Evolutionary conservation across 2,888 invertebrate species (phyloP).

Genomic region (Xanthia togata): DNA sequence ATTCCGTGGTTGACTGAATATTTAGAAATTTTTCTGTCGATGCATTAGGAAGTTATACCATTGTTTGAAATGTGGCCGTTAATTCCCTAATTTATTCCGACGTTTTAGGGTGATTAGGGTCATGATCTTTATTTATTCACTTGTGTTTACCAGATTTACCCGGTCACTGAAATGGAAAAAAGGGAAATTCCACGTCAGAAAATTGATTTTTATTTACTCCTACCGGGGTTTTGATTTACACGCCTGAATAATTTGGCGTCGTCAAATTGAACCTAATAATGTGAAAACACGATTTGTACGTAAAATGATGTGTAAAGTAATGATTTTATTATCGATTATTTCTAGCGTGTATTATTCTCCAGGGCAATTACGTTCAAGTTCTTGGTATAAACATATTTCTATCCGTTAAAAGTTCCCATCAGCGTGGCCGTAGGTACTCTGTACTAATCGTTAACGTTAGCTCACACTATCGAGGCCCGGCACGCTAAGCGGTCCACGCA

Average conservation of each 20-base stretch:
- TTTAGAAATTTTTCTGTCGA: slow-evolving; percentile 31
- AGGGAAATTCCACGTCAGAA: slow-evolving; percentile 39
- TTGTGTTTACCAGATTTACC: slow-evolving; percentile 62
- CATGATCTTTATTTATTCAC: slow-evolving; percentile 67
- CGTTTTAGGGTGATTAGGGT: slow-evolving; percentile 59
- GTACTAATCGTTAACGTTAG: slow-evolving; percentile 54
- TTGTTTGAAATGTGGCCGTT: slow-evolving; percentile 47
- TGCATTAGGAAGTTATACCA: slow-evolving; percentile 47
- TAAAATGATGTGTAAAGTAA: slow-evolving; percentile 26
- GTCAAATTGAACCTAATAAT: slow-evolving; percentile 27
- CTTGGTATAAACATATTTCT: slow-evolving; percentile 40
- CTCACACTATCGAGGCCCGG: slow-evolving; percentile 52
- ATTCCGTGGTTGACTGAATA: slow-evolving; percentile 22
- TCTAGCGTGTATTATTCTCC: slow-evolving; percentile 17
- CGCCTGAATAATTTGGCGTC: slow-evolving; percentile 24
- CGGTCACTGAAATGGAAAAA: slow-evolving; percentile 54
- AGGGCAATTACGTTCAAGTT: slow-evolving; percentile 33
- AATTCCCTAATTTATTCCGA: slow-evolving; percentile 58
- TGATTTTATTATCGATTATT: slow-evolving; percentile 24
- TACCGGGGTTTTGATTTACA: slow-evolving; percentile 25
- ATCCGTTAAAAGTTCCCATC: slow-evolving; percentile 58
- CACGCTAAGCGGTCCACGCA: slow-evolving; percentile 75
- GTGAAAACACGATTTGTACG: background rate
- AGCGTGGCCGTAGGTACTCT: slow-evolving; percentile 33
- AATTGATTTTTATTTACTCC: slow-evolving; percentile 36